Evolutionary conservation across 1,140 invertebrate genomes (phyloP), one percentile per base, ranked within the genome.

Genomic region (Mylabris phalerata): DNA sequence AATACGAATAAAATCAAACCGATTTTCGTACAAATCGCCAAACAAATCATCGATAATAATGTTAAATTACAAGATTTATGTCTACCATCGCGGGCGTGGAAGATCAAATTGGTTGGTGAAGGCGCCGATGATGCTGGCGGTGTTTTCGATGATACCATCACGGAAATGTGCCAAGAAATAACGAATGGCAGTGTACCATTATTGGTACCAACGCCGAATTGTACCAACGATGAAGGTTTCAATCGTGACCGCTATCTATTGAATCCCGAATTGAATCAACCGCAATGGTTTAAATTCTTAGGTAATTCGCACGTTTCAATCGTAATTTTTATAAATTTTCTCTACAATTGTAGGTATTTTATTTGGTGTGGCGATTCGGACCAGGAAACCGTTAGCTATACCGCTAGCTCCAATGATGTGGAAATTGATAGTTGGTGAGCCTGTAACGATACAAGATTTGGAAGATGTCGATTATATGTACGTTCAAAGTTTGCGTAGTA

Each of bases 131-230:
- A 86, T 76, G 84, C 84, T 13, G 79, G 83, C 0, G 84, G 84
- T 13, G 85, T 86, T 9, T 87, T 86, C 76, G 84, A 86, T 71
- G 85, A 86, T 69, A 86, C 83, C 2, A 85, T 87, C 32, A 85
- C 84, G 3, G 83, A 86, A 68, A 85, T 86, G 82, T 85, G 84
- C 66, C 74, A 79, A 61, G 82, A 83, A 72, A 75, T 83, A 9
- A 71, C 68, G 0, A 75, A 71, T 11, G 78, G 77, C 3, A 67
- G 71, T 3, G 77, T 83, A 1, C 78, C 79, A 25, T 69, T 82
- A 11, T 69, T 83, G 11, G 73, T 82, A 9, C 79, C 79, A 6
- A 82, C 81, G 4, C 82, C 81, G 9, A 83, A 83, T 69, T 75
- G 79, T 4, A 56, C 74, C 0, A 79, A 80, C 67, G 80, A 83